Evolutionary conservation across 2,888 invertebrate genomes (phyloP), one percentile per base, ranked within the genome.

Genomic region (Lacanobia wlatinum): DNA sequence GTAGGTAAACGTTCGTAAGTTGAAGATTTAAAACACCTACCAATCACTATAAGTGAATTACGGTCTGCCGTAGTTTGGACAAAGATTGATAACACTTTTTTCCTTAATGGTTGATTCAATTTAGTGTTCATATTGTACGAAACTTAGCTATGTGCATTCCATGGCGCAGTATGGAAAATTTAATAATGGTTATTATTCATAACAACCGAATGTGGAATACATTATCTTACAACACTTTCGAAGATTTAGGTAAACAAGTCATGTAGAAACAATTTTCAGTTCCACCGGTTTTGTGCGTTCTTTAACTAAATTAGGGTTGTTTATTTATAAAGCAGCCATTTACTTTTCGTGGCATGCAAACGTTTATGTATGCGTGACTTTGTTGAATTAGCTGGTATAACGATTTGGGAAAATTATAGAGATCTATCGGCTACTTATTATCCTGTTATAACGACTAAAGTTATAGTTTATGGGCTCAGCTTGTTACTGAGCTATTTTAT

Each of bases 311-410:
- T 69, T 63, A 66, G 23, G 58, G 73, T 82, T 78, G 67, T 73
- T 78, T 82, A 68, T 82, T 78, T 78, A 59, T 63, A 63, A 80
- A 66, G 21, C 69, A 59, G 34, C 55, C 58, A 66, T 56, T 80
- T 72, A 52, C 50, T 66, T 82, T 78, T 50, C 48, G 59, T 82
- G 43, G 34, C 83, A 82, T 78, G 80, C 78, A 56, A 82, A 73
- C 65, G 65, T 82, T 79, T 70, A 76, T 12, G 21, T 66, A 52
- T 82, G 83, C 80, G 80, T 80, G 80, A 78, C 83, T 82, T 50
- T 43, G 68, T 66, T 48, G 64, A 69, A 80, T 80, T 78, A 82
- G 40, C 46, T 65, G 23, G 46, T 18, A 34, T 78, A 80, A 63
- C 46, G 52, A 66, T 82, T 78, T 53, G 59, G 67, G 68, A 78